Base-by-base conservation (phyloP, 2,888 invertebrate genomes). In the Raillietiella orientalis region DNA sequence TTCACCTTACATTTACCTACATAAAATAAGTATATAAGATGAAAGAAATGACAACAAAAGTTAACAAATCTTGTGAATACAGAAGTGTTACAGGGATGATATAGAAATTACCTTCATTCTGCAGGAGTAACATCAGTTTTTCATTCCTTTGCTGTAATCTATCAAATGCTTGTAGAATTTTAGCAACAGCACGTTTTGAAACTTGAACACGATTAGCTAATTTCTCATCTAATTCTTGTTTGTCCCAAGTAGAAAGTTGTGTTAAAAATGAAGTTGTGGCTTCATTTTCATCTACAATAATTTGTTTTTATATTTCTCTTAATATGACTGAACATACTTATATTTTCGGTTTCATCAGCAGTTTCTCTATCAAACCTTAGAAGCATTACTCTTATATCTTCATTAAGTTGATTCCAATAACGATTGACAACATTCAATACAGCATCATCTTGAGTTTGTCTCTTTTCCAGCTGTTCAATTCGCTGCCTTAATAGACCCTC, bases 381-480 rank as follows among this genome's bases (percentile, higher is more conserved):
- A 34, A 93, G 47, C 29, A 93, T 49, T 9, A 93, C 71, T 34
- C 90, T 56, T 35, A 90, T 77, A 45, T 93, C 90, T 51, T 93
- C 93, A 52, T 93, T 93, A 15, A 93, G 54, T 46, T 79, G 66
- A 50, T 82, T 84, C 84, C 84, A 87, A 45, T 82, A 79, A 20
- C 87, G 59, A 52, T 93, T 93, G 5, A 93, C 84, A 27, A 90
- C 84, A 53, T 84, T 90, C 4, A 93, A 56, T 16, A 96, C 84
- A 16, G 87, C 84, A 53, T 96, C 96, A 45, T 93, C 93, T 44
- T 82, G 79, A 5, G 75, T 77, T 47, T 87, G 84, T 2, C 84
- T 56, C 43, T 82, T 79, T 41, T 87, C 84, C 30, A 87, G 46
- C 44, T 84, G 79, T 43, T 87, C 84, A 35, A 87, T 79, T 32